phyloP scores from a whole-genome alignment of 2,797 vertebrate genomes.

The Labeo calbasu region DNA sequence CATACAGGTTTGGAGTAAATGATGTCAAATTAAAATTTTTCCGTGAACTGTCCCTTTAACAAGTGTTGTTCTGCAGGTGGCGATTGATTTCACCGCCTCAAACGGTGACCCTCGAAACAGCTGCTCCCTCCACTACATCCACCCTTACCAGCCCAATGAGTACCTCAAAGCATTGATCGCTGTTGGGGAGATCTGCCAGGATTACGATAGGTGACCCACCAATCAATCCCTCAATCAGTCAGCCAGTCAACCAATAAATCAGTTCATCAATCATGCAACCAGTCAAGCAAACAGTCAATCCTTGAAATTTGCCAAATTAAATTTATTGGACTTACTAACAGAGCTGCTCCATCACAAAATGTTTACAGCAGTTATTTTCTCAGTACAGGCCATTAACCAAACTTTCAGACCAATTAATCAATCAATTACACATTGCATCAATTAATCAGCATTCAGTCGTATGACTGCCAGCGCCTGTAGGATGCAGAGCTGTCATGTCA shows the following conservation, averaged over 20 bases:
- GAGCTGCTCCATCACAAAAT: background rate
- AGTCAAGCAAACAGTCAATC: background rate
- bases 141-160: slow-evolving; percentile 98
- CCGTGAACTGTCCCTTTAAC: background rate
- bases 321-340: background rate
- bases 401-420: slow-evolving; percentile 21
- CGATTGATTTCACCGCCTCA: slow-evolving; percentile 98
- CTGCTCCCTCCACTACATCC: slow-evolving; percentile 99
- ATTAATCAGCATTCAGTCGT: background rate
- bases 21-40: background rate
- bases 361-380: slow-evolving; percentile 25
- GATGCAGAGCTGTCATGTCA: slow-evolving; percentile 4
- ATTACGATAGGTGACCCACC: slow-evolving; percentile 90
- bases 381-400: slow-evolving; percentile 14
- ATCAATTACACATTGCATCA: slow-evolving; percentile 9
- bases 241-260: background rate
- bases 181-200: slow-evolving; percentile 98
- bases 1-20: background rate
- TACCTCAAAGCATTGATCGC: slow-evolving; percentile 97
- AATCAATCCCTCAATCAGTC: background rate
- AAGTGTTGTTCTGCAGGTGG: slow-evolving; percentile 82
- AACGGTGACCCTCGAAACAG: slow-evolving; percentile 98
- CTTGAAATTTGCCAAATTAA: background rate
- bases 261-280: background rate
- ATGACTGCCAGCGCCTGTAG: background rate